Base-by-base conservation (phyloP, 2,797 vertebrate species). In the Poecilia gillii region DNA sequence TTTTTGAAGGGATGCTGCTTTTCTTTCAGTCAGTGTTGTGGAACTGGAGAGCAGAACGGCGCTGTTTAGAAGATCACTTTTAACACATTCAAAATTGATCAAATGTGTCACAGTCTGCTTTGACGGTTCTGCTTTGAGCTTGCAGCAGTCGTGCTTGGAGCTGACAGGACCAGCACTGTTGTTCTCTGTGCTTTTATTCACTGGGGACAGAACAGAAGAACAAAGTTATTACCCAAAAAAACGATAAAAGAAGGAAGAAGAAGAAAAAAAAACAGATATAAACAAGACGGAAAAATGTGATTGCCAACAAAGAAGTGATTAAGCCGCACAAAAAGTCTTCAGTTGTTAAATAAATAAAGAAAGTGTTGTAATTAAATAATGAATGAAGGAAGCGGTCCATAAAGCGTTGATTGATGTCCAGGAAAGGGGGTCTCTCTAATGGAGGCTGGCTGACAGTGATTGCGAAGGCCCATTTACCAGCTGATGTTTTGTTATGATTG, bases 401-500 rank as follows among this genome's bases (percentile, higher is more conserved):
- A 94, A 95, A 93, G 96, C 94, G 73, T 88, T 99, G 98, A 99
- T 97, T 98, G 98, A 98, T 97, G 97, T 95, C 96, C 96, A 93
- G 91, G 95, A 97, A 97, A 96, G 96, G 96, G 94, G 94, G 95
- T 95, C 90, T 96, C 94, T 95, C 95, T 97, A 97, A 97, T 96
- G 96, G 96, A 95, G 96, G 95, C 95, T 86, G 96, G 93, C 95
- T 98, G 98, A 97, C 97, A 97, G 97, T 97, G 96, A 96, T 97
- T 94, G 96, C 95, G 86, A 95, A 96, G 97, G 96, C 97, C 97
- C 96, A 96, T 95, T 96, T 97, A 95, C 95, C 95, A 91, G 91
- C 97, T 99, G 97, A 99, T 97, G 98, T 96, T 97, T 98, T 99
- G 98, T 99, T 99, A 97, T 99, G 98, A 99, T 98, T 97, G 95